phyloP scores from a whole-genome alignment of 2,888 invertebrate genomes.

The Torymus auratus region DNA sequence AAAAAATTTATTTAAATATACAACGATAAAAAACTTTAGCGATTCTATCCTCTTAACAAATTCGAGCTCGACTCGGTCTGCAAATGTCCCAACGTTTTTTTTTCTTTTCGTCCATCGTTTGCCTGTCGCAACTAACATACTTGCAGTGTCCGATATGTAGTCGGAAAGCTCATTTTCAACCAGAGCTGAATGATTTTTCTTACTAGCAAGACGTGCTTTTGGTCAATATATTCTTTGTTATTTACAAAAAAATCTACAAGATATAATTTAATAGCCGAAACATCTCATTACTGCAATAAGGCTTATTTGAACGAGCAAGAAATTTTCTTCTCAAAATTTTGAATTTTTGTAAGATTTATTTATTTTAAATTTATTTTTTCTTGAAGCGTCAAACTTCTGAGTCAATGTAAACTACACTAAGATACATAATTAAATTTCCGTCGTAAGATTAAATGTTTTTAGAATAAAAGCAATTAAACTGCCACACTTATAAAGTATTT shows the following conservation, averaged over 20 bases:
- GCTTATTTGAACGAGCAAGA: neutral
- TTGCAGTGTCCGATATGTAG: conserved; percentile 22
- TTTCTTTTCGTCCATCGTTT: conserved; percentile 8
- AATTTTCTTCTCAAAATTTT: too few species aligned
- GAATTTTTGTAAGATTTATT: too few species aligned
- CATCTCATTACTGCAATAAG: neutral
- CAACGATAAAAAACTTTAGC: conserved; percentile 40
- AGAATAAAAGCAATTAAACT: too few species aligned
- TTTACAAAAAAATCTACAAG: neutral
- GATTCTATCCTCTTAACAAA: conserved; percentile 39
- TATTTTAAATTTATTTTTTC: too few species aligned
- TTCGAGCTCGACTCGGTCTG: conserved; percentile 22
- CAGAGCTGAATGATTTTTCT: conserved; percentile 28
- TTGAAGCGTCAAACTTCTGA: too few species aligned
- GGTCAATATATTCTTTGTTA: neutral
- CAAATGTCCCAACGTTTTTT: conserved; percentile 7
- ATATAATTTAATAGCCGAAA: neutral
- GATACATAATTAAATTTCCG: too few species aligned
- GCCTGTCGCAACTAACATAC: conserved; percentile 13
- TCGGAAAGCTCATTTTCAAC: conserved; percentile 42
- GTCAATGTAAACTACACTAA: too few species aligned
- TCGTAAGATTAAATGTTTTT: too few species aligned
- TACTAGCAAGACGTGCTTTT: conserved; percentile 35
- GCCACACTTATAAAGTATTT: too few species aligned
- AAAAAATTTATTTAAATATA: conserved; percentile 54